A percentile compares a stretch with the other conserved stretches of the same genome.
These are phyloP conservation scores for Notodonta ziczac DNA, from an alignment of 2,888 invertebrate genomes.

Conservation along the genomic window DNA sequence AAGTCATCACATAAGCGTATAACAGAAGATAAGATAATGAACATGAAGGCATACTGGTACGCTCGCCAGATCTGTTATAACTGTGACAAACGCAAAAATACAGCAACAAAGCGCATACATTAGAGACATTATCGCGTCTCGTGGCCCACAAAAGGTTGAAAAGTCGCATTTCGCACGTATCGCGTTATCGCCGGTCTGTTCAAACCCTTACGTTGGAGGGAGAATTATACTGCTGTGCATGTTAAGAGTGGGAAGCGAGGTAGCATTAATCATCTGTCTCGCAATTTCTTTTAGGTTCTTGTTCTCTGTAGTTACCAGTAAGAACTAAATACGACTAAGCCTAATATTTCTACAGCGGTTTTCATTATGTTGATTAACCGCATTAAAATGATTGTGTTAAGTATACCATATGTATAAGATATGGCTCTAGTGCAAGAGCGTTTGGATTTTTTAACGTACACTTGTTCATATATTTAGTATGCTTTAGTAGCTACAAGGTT, in stretches of 20 bases:
- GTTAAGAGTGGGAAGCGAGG: constrained; percentile 36
- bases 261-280: neutral
- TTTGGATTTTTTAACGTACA: no score
- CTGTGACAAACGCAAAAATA: constrained; percentile 75
- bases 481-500: no score
- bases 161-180: constrained; percentile 81
- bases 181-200: constrained; percentile 73
- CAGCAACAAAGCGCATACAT: constrained; percentile 74
- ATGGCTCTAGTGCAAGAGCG: no score
- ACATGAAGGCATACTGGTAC: constrained; percentile 35
- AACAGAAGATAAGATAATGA: constrained; percentile 26
- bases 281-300: neutral
- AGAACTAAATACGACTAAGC: no score
- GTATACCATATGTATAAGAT: no score
- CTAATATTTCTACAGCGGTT: no score
- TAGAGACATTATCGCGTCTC: constrained; percentile 74
- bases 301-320: neutral
- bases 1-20: constrained; percentile 11
- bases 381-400: no score
- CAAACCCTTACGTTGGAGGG: constrained; percentile 77
- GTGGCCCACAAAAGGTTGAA: constrained; percentile 80
- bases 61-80: constrained; percentile 52
- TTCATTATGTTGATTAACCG: no score
- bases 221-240: constrained; percentile 52
- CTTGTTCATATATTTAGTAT: no score